Conservation (phyloP, 2,113 vertebrate genomes). For the Trogon surrucura region DNA sequence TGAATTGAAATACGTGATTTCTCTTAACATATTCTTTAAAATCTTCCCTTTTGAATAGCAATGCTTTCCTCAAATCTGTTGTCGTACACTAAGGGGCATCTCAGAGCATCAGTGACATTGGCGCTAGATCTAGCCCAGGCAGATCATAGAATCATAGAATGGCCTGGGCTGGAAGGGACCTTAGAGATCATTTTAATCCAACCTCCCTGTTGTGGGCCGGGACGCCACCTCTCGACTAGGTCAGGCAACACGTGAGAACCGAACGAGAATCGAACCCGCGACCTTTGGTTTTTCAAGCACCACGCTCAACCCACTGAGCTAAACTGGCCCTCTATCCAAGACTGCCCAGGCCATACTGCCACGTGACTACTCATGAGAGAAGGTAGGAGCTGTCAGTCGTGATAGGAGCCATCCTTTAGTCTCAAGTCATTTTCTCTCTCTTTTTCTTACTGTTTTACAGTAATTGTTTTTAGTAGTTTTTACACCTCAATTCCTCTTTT, state of each 20-base stretch:
- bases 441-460: not conserved
- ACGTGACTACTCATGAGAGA: not conserved
- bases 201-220: too few relatives aligned
- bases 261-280: too few relatives aligned
- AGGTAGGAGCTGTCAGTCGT: not conserved
- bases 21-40: not conserved
- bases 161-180: too few relatives aligned
- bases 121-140: not conserved
- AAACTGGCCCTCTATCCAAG: too few relatives aligned
- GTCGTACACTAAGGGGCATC: not conserved
- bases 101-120: not conserved
- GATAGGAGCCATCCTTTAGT: not conserved
- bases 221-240: too few relatives aligned
- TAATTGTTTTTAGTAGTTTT: not conserved
- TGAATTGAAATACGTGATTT: not conserved
- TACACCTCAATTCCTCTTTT: not conserved
- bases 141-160: too few relatives aligned
- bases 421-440: not conserved
- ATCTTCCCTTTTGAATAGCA: not conserved
- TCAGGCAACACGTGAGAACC: too few relatives aligned
- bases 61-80: not conserved
- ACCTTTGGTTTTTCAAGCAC: too few relatives aligned
- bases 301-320: too few relatives aligned
- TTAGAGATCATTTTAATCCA: too few relatives aligned
- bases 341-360: accelerated